A percentile compares a stretch with the other conserved stretches of the same genome.
phyloP scores from a whole-genome alignment of 2,888 invertebrate species.

The Chydorus sphaericus region DNA sequence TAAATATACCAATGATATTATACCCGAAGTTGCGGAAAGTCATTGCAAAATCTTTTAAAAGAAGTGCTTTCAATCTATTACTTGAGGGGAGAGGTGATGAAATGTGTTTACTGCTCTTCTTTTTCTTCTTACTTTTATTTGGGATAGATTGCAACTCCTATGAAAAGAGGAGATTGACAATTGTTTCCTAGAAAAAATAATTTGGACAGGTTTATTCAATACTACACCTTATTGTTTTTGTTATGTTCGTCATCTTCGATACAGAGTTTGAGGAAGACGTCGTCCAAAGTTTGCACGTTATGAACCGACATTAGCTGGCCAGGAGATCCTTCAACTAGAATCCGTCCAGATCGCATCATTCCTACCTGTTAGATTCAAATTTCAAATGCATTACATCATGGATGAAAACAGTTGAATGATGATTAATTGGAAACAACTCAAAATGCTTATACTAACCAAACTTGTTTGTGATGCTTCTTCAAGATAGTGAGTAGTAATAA shows the following conservation, averaged over 20 bases:
- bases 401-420: background rate
- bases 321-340: constrained; percentile 82
- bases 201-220: too few relatives aligned
- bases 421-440: too few relatives aligned
- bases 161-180: too few relatives aligned
- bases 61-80: background rate
- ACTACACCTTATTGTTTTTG: too few relatives aligned
- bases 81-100: constrained; percentile 2
- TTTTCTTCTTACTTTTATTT: too few relatives aligned
- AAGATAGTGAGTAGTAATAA: constrained; percentile 33
- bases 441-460: too few relatives aligned
- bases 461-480: constrained; percentile 27
- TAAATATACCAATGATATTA: too few relatives aligned
- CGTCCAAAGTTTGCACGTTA: constrained; percentile 69
- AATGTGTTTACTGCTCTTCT: background rate
- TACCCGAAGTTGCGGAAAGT: too few relatives aligned
- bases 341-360: constrained; percentile 77
- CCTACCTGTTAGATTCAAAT: constrained; percentile 60
- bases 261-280: constrained; percentile 74
- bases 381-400: too few relatives aligned
- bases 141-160: too few relatives aligned
- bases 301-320: constrained; percentile 62
- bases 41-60: background rate
- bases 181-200: too few relatives aligned
- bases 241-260: constrained; percentile 25